phyloP scores from a whole-genome alignment of 2,888 invertebrate genomes.

The Aradus depressus region DNA sequence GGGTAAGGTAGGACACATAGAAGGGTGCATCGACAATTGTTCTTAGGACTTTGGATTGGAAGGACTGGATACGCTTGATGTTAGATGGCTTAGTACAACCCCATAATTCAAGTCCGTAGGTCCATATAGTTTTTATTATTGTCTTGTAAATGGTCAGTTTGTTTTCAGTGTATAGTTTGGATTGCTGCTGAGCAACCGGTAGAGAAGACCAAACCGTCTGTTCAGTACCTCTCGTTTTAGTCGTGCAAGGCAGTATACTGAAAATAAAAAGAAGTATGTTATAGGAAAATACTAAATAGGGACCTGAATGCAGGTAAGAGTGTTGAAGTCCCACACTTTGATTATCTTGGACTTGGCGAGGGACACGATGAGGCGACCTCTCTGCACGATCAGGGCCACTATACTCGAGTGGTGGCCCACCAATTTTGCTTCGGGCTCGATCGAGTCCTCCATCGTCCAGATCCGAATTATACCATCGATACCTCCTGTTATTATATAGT shows the following conservation, averaged over 20 bases:
- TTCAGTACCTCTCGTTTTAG: neutral
- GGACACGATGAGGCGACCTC: conserved; percentile 55
- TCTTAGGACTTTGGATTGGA: too few relatives aligned
- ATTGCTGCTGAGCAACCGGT: too few relatives aligned
- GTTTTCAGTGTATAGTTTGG: too few relatives aligned
- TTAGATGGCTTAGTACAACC: too few relatives aligned
- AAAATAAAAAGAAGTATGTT: neutral
- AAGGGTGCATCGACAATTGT: too few relatives aligned
- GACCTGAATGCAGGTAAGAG: conserved; percentile 55
- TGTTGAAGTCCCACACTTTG: conserved; percentile 64
- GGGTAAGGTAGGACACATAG: too few relatives aligned
- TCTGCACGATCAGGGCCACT: conserved; percentile 44
- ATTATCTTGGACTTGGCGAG: conserved; percentile 59
- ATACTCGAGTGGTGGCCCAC: conserved; percentile 61
- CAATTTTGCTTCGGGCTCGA: conserved; percentile 41
- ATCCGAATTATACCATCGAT: conserved; percentile 56
- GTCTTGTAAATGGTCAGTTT: too few relatives aligned
- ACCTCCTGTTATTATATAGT: conserved; percentile 51
- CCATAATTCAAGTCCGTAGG: too few relatives aligned
- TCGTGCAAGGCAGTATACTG: neutral
- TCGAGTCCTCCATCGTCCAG: conserved; percentile 71
- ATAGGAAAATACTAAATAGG: neutral
- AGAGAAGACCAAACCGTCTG: too few relatives aligned
- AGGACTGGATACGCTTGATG: too few relatives aligned
- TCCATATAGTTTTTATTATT: too few relatives aligned